A percentile compares a stretch with the other conserved stretches of the same genome.
phyloP scores from a whole-genome alignment of 2,113 vertebrate genomes.

The Pungitius pungitius region DNA sequence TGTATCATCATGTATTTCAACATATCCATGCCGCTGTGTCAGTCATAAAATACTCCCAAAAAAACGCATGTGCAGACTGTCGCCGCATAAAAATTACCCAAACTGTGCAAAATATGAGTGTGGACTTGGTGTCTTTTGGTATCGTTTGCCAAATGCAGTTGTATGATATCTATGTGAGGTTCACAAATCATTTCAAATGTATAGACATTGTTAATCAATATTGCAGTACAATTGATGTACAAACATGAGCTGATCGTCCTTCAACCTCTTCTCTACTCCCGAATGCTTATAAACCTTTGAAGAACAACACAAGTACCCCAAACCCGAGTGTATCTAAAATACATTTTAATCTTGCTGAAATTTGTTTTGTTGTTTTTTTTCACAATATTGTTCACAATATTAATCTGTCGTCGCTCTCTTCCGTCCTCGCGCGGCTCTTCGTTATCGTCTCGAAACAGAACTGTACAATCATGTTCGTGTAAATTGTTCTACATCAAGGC shows the following conservation, averaged over 20 bases:
- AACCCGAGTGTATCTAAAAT: conserved; percentile 94
- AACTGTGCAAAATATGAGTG: conserved; percentile 9
- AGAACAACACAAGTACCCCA: conserved; percentile 83
- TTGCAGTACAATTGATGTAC: conserved; percentile 11
- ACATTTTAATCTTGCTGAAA: conserved; percentile 95
- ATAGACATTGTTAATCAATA: conserved; percentile 19
- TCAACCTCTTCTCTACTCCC: conserved; percentile 28
- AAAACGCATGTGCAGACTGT: conserved; percentile 15
- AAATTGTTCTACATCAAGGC: conserved; percentile 90
- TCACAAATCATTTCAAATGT: conserved; percentile 9
- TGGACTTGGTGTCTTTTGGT: background rate
- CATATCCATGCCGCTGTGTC: conserved; percentile 40
- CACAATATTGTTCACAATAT: conserved; percentile 79
- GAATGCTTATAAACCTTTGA: conserved; percentile 47
- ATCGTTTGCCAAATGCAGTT: background rate
- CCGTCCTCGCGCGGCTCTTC: conserved; percentile 61
- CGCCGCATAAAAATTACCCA: conserved; percentile 8
- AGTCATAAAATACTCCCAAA: conserved; percentile 18
- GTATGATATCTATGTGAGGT: conserved; percentile 7
- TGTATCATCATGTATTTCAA: conserved; percentile 29
- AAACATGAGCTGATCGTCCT: conserved; percentile 39
- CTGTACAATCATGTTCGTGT: conserved; percentile 87
- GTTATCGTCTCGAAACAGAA: conserved; percentile 75
- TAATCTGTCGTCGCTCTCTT: conserved; percentile 71
- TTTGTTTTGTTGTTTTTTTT: conserved; percentile 77